Conservation (phyloP, 92 coral and sea anemone genomes). For the Heliopora coerulea region DNA sequence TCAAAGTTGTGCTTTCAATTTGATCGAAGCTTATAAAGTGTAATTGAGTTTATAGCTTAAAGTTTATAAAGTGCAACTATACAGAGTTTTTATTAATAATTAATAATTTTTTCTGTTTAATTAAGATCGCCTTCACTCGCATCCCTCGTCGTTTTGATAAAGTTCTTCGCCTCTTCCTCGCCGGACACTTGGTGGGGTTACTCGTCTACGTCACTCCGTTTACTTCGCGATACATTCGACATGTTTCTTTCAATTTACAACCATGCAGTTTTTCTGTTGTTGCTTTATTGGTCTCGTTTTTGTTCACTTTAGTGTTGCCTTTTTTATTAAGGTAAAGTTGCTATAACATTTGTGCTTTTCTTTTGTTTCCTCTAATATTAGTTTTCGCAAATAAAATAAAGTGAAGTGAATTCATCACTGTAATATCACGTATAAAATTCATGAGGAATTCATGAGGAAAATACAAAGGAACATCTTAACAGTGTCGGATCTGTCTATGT, state of each 20-base stretch:
- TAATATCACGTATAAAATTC: too few relatives aligned
- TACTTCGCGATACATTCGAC: slow-evolving; percentile 54
- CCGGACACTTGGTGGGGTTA: slow-evolving; percentile 74
- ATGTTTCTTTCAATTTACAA: slow-evolving; percentile 57
- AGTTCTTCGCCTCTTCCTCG: slow-evolving; percentile 81
- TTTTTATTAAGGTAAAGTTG: slow-evolving; percentile 50
- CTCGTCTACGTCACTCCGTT: slow-evolving; percentile 74
- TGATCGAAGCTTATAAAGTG: too few relatives aligned
- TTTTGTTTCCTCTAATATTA: too few relatives aligned
- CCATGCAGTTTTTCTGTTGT: slow-evolving; percentile 50
- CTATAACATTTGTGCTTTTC: not conserved
- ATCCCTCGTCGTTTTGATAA: slow-evolving; percentile 76
- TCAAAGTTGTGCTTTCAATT: too few relatives aligned
- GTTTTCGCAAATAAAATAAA: too few relatives aligned
- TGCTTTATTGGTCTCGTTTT: slow-evolving; percentile 32
- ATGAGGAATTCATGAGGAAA: too few relatives aligned
- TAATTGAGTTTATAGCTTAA: not conserved
- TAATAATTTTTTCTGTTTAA: not conserved
- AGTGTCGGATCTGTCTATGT: too few relatives aligned
- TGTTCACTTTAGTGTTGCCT: slow-evolving; percentile 43
- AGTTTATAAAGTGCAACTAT: not conserved
- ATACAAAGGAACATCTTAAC: too few relatives aligned
- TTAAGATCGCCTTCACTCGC: slow-evolving; percentile 80
- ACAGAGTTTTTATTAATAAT: not conserved
- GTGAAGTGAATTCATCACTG: too few relatives aligned